phyloP scores from a whole-genome alignment of 2,113 vertebrate species.

The Pachypanchax playfairii region DNA sequence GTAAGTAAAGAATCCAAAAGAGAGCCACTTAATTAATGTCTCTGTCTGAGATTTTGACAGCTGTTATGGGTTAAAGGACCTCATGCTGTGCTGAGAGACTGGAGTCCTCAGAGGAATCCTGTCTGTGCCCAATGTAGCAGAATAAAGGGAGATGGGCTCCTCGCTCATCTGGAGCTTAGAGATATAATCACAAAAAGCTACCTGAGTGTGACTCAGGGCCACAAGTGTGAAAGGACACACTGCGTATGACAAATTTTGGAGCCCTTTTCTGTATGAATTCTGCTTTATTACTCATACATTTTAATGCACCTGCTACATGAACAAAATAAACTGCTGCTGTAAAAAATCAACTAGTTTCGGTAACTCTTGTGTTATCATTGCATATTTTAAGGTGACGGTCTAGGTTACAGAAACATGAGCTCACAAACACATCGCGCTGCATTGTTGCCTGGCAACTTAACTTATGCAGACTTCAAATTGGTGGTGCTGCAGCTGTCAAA shows the following conservation, averaged over 20 bases:
- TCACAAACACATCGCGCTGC: slow-evolving; percentile 36
- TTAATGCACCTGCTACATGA: neutral
- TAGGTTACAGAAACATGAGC: slow-evolving; percentile 42
- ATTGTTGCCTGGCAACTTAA: slow-evolving; percentile 78
- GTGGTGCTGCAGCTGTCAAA: slow-evolving; percentile 34
- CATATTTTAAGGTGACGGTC: slow-evolving; percentile 31
- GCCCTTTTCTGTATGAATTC: neutral
- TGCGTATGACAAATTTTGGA: slow-evolving; percentile 36
- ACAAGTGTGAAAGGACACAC: slow-evolving; percentile 26
- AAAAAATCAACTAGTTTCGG: slow-evolving; percentile 4
- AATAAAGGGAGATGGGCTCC: slow-evolving; percentile 29
- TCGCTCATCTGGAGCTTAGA: slow-evolving; percentile 27
- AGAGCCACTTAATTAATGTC: slow-evolving; percentile 22
- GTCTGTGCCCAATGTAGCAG: slow-evolving; percentile 36
- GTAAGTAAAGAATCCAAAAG: neutral
- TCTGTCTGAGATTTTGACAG: slow-evolving; percentile 26
- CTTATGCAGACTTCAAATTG: slow-evolving; percentile 54
- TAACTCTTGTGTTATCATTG: slow-evolving; percentile 38
- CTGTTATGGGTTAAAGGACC: slow-evolving; percentile 12
- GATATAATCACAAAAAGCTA: slow-evolving; percentile 47
- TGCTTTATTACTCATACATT: neutral
- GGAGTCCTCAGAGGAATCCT: slow-evolving; percentile 22
- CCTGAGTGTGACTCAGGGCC: slow-evolving; percentile 49
- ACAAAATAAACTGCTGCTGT: neutral
- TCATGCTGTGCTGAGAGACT: neutral